Evolutionary conservation across 2,113 vertebrate genomes (phyloP).

Genomic region (Coptodon bakossiorum): DNA sequence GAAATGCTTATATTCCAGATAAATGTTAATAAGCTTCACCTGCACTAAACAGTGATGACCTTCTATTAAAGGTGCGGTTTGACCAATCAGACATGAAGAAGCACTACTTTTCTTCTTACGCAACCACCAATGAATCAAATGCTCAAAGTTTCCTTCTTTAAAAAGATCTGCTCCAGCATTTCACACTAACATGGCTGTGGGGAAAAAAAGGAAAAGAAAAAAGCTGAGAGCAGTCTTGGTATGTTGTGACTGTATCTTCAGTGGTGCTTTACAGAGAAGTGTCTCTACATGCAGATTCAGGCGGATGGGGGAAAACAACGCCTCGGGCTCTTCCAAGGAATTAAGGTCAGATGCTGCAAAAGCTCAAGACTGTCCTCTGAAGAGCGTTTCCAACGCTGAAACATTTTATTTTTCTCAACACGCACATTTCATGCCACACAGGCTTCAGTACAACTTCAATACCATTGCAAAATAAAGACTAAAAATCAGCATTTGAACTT

Average conservation of each 20-base stretch:
- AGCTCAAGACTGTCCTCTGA: background rate
- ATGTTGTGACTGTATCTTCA: background rate
- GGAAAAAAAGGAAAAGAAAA: background rate
- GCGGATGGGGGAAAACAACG: background rate
- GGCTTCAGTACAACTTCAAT: constrained; percentile 5
- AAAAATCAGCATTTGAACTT: constrained; percentile 8
- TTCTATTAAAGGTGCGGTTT: background rate
- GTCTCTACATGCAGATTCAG: background rate
- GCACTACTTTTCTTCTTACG: background rate
- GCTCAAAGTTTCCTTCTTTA: background rate
- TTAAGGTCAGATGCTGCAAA: background rate
- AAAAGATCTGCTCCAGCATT: background rate
- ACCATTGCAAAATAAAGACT: background rate
- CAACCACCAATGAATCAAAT: background rate
- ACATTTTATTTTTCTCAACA: background rate
- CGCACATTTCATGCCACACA: background rate
- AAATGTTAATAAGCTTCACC: background rate
- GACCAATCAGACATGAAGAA: background rate
- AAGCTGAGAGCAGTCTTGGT: background rate
- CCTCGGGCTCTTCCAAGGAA: background rate
- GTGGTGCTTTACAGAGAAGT: background rate
- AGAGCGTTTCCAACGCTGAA: background rate
- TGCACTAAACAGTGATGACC: background rate
- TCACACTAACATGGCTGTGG: background rate
- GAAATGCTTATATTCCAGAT: constrained; percentile 36